These are phyloP conservation scores for Aphrocallistes beatrix DNA, from an alignment of 37 sponge, comb jelly and placozoan genomes.

Conservation along the genomic window DNA sequence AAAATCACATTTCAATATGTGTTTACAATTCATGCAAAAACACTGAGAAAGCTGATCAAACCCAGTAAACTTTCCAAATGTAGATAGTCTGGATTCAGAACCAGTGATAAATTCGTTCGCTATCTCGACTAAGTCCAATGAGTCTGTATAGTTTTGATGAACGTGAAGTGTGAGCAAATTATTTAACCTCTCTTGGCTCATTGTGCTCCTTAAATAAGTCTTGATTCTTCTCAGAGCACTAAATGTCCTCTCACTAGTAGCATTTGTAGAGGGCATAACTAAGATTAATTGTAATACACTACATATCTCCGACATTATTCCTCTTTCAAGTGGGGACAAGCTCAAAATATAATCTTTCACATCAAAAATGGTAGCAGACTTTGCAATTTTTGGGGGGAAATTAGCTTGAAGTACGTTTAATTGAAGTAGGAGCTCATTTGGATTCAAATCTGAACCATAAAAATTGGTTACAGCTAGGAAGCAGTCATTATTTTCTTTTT, in stretches of 20 bases:
- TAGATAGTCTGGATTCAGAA: constrained; percentile 21
- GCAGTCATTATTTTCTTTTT: not conserved
- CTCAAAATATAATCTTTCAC: not conserved
- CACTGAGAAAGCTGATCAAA: not conserved
- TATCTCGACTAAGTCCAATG: constrained; percentile 17
- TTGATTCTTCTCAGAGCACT: constrained; percentile 37
- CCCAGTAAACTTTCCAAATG: constrained; percentile 29
- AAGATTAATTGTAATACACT: constrained; percentile 13
- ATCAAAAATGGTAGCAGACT: not conserved
- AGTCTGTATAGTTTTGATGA: constrained; percentile 30
- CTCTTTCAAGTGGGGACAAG: not conserved
- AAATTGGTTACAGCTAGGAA: not conserved
- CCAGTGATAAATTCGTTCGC: constrained; percentile 35
- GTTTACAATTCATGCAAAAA: not conserved
- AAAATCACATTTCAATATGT: not conserved
- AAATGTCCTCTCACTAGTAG: constrained; percentile 46
- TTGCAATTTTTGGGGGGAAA: not conserved
- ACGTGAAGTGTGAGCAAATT: constrained; percentile 30
- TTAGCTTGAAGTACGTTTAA: not conserved
- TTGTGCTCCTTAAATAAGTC: constrained; percentile 33
- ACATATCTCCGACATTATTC: constrained; percentile 9
- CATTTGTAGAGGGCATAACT: constrained; percentile 49
- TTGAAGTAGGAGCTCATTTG: not conserved
- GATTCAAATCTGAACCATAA: not conserved
- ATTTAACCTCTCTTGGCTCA: constrained; percentile 38